Evolutionary conservation across 2,113 vertebrate species (phyloP), one percentile per base, ranked within the genome.

Genomic region (Macquaria ambigua): DNA sequence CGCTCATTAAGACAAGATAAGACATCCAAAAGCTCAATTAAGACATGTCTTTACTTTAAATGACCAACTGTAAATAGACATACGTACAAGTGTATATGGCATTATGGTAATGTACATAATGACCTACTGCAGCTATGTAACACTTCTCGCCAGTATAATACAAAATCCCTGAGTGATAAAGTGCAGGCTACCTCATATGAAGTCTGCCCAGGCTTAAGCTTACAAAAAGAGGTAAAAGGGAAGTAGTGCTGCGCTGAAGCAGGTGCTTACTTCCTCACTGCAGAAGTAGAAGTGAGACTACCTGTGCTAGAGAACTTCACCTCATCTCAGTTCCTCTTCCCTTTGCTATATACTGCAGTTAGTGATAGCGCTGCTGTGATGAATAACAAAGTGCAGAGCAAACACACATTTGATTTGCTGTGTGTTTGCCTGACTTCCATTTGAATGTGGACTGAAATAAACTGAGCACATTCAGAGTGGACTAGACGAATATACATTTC

Each of bases 311-410:
- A 76, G 20, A 84, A 74, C 37, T 55, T 61, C 5, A 20, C 20
- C 23, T 63, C 3, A 66, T 64, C 20, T 78, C 50, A 79, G 37
- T 91, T 91, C 79, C 86, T 86, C 84, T 85, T 91, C 34, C 64
- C 78, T 39, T 58, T 85, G 15, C 23, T 73, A 8, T 12, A 3
- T 10, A 10, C 21, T 64, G 28, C 64, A 62, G 53, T 62, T 62
- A 72, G 3, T n/a, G 48, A 67, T 31, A 50, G 9, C 20, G 31
- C 34, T 76, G 37, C 73, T 63, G 25, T 58, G 20, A 0, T 52
- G 37, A 77, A 68, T 77, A 18, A 11, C 28, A 81, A 58, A 79
- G 16, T 6, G 5, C 20, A 70, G 14, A 31, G 20, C 56, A 56
- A 77, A 59, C 52, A 77, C 3, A 41, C 3, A 15, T 73, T 50